phyloP scores from a whole-genome alignment of 2,888 invertebrate species.

The Trichopria drosophilae region DNA sequence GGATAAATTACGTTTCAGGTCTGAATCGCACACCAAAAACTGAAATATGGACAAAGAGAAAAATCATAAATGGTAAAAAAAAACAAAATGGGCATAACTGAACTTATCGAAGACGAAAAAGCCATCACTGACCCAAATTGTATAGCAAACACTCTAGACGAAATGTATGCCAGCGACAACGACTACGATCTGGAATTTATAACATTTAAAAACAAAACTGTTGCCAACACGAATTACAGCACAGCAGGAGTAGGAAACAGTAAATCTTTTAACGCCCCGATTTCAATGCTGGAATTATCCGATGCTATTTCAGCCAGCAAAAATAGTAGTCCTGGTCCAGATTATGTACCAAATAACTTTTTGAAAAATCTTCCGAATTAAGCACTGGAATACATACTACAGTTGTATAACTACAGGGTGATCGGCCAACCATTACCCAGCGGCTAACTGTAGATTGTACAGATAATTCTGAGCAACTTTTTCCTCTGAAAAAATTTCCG shows the following conservation, averaged over 20 bases:
- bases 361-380: constrained; percentile 18
- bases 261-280: too few species aligned
- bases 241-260: too few species aligned
- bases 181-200: constrained; percentile 5
- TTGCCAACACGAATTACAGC: too few species aligned
- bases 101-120: background rate
- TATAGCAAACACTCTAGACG: constrained; percentile 13
- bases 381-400: constrained; percentile 1
- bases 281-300: too few species aligned
- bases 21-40: too few species aligned
- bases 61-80: background rate
- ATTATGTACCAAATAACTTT: constrained; percentile 19
- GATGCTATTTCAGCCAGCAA: background rate
- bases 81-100: background rate
- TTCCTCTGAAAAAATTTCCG: too few species aligned
- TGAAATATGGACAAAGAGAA: constrained; percentile 6
- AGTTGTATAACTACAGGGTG: constrained; percentile 30
- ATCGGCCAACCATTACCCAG: too few species aligned
- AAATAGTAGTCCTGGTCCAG: constrained; percentile 21
- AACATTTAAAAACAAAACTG: background rate
- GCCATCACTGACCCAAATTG: background rate
- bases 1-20: too few species aligned
- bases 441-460: too few species aligned
- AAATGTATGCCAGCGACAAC: background rate
- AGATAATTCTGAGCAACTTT: too few species aligned